phyloP scores from a whole-genome alignment of 37 sponge, comb jelly and placozoan species.

The Cliona cf. orientalis region DNA sequence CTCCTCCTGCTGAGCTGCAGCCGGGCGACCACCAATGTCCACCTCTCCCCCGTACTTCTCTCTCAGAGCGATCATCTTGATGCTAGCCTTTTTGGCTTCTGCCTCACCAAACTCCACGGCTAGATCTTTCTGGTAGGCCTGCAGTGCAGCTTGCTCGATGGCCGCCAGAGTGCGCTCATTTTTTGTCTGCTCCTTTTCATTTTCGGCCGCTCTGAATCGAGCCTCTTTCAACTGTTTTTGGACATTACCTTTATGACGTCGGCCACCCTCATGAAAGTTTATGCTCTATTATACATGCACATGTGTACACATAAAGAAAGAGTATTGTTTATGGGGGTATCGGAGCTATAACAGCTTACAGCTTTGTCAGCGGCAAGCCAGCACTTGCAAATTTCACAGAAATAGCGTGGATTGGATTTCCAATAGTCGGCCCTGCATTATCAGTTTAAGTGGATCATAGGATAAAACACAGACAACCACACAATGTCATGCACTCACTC shows the following conservation, averaged over 20 bases:
- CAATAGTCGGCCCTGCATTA: slow-evolving; percentile 88
- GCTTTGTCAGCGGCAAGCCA: slow-evolving; percentile 92
- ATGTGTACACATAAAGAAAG: neutral
- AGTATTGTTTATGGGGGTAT: neutral
- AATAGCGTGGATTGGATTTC: slow-evolving; percentile 89
- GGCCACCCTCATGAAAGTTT: slow-evolving; percentile 84
- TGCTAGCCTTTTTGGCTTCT: neutral
- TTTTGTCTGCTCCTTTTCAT: slow-evolving; percentile 47
- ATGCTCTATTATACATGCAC: slow-evolving; percentile 60
- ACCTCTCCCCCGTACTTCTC: neutral
- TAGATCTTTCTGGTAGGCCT: slow-evolving; percentile 50
- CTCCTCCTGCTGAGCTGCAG: neutral
- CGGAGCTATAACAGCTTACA: slow-evolving; percentile 44
- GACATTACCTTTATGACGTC: slow-evolving; percentile 81
- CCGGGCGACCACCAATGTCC: neutral
- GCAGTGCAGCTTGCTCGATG: slow-evolving; percentile 59
- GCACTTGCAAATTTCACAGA: slow-evolving; percentile 92
- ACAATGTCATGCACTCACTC: neutral
- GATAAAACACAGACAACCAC: neutral
- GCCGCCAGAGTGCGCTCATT: slow-evolving; percentile 15
- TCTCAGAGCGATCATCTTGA: neutral
- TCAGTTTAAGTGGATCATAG: too few relatives aligned
- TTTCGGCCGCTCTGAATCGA: slow-evolving; percentile 5
- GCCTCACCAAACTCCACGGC: neutral
- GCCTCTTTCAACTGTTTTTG: slow-evolving; percentile 57